Conservation (phyloP, 2,888 invertebrate species). For the Noctua fimbriata region DNA sequence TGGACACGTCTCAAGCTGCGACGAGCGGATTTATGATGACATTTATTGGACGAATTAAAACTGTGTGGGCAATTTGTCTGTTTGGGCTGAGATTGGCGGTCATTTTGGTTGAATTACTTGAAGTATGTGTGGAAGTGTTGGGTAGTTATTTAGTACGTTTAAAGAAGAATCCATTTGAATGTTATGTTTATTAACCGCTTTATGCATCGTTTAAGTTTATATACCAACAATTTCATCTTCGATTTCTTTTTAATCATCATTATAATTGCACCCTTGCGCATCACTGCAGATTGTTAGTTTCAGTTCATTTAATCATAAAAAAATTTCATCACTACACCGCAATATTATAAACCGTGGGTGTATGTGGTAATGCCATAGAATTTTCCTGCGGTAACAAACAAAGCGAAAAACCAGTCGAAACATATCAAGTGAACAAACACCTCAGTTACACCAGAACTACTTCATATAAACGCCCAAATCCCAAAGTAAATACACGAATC, state of each 20-base stretch:
- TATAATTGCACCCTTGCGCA: not conserved
- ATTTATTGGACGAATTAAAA: slow-evolving; percentile 78
- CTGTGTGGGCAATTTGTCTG: slow-evolving; percentile 62
- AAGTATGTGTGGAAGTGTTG: not conserved
- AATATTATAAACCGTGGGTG: not conserved
- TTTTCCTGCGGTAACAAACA: not conserved
- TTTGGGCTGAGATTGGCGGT: slow-evolving; percentile 37
- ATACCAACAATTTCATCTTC: not conserved
- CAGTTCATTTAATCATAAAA: not conserved
- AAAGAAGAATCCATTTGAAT: not conserved
- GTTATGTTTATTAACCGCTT: not conserved
- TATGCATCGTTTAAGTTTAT: not conserved
- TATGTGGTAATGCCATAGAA: not conserved
- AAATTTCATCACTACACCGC: not conserved
- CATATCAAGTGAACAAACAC: slow-evolving; percentile 13
- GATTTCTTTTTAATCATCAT: not conserved
- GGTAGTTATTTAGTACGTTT: not conserved
- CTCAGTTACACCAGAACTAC: slow-evolving; percentile 22
- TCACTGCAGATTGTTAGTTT: not conserved
- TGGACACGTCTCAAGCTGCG: slow-evolving; percentile 76
- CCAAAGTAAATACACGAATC: slow-evolving; percentile 56
- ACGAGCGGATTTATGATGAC: slow-evolving; percentile 80
- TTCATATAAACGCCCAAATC: slow-evolving; percentile 49
- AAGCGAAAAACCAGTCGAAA: not conserved
- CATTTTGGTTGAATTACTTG: slow-evolving; percentile 24